Base-by-base conservation (phyloP, 2,113 vertebrate genomes). In the Callopanchax toddi region DNA sequence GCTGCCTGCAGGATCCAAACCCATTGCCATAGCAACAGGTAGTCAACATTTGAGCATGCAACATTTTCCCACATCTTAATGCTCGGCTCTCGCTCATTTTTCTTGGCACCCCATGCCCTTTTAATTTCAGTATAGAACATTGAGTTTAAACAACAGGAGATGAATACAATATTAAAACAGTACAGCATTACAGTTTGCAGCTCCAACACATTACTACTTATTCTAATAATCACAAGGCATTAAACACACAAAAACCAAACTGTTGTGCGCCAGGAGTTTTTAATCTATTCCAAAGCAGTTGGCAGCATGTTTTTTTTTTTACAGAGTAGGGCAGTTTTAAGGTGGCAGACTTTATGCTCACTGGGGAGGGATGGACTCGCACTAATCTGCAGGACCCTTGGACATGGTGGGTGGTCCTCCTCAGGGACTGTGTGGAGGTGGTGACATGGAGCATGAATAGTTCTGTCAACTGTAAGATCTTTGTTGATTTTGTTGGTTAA, bases 21-120 rank as follows among this genome's bases (percentile, higher is more conserved):
- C 68, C 64, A 89, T 93, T 68, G 86, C 87, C 90, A 91, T 92
- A 89, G 90, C 89, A 91, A 93, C 92, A 89, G 78, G 83, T 89
- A 90, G 89, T 92, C 91, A 93, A 93, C 91, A 93, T 88, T 88
- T 86, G 82, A 88, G 79, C 70, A 63, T 79, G 85, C 78, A 86
- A 84, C 70, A 71, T 85, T 86, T 90, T 89, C 84, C 86, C 85
- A 83, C 71, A 81, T 87, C 85, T 89, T 72, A 80, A 74, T 76
- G 76, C 76, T 81, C 63, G 64, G 49, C 76, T 89, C 88, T 85
- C 65, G 43, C 79, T 87, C 68, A 26, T 71, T 81, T 78, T 74
- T 37, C 55, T 16, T 44, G 73, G 65, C 77, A 71, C 67, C 72
- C 68, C 25, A 36, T 79, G 85, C 78, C 87, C 84, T 89, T 88